Evolutionary conservation across 2,113 vertebrate species (phyloP), one percentile per base, ranked within the genome.

Genomic region (Malurus melanocephalus): DNA sequence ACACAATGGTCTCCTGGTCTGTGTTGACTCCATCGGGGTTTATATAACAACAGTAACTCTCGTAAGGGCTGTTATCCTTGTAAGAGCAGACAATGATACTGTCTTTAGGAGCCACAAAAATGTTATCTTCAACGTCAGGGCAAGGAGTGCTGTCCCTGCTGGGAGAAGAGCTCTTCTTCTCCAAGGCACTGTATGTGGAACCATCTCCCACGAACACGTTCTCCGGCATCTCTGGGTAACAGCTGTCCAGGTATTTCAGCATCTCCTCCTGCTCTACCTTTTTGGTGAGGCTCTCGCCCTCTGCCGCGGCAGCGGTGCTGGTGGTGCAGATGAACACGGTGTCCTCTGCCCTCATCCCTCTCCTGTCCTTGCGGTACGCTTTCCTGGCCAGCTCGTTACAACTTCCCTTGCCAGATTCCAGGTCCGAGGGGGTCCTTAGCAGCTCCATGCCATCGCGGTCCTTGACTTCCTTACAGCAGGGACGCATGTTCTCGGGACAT

Each of bases 31-130:
- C 97, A 27, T 88, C 92, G 43, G 97, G 97, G 82, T 98, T 97
- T 94, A 98, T 95, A 60, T 98, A 98, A 93, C 98, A 98, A 95
- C 98, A 98, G 93, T 98, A 98, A 89, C 91, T 97, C 89, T 97
- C 97, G 35, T 98, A 97, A 80, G 97, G 96, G 80, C 94, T 97
- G 93, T 93, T 97, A 79, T 97, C 97, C 92, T 97, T 97, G 95
- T 97, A 97, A 45, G 98, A 97, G 88, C 96, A 98, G 80, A 98
- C 96, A 73, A 98, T 97, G 79, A 98, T 81, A 83, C 96, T 98
- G 95, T 98, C 97, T 92, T 96, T 97, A 66, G 97, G 97, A 73
- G 96, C 96, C 51, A 98, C 96, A 89, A 96, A 97, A 89, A 97
- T 94, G 87, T 96, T 97, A 75, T 97, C 97, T 93, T 97, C 97